Evolutionary conservation across 2,113 vertebrate genomes (phyloP).

Genomic region (Limanda limanda): DNA sequence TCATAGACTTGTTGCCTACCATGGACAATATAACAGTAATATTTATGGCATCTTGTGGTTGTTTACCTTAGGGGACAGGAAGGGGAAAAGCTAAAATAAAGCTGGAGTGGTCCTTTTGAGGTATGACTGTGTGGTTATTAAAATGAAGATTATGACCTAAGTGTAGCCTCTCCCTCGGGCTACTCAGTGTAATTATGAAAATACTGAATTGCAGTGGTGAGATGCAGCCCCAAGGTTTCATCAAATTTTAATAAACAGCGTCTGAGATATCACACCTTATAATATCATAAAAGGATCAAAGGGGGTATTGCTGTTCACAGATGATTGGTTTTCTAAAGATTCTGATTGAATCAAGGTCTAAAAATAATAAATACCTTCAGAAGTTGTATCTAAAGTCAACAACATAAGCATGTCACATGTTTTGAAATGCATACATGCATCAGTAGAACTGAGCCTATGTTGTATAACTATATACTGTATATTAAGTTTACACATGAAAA

Average conservation of each 20-base stretch:
- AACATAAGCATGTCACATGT: background rate
- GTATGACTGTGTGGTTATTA: constrained; percentile 40
- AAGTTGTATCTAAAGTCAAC: background rate
- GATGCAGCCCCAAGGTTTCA: constrained; percentile 49
- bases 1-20: too few species aligned
- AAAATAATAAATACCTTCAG: constrained; percentile 10
- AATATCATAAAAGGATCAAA: constrained; percentile 56
- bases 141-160: constrained; percentile 47
- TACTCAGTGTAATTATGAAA: constrained; percentile 59
- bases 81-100: background rate
- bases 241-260: constrained; percentile 58
- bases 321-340: constrained; percentile 44
- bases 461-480: background rate
- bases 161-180: constrained; percentile 45
- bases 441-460: constrained; percentile 5
- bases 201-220: constrained; percentile 37
- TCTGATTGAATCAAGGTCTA: constrained; percentile 42
- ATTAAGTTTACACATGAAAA: constrained; percentile 12
- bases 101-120: constrained; percentile 5
- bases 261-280: constrained; percentile 49
- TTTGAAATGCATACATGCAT: background rate
- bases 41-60: background rate
- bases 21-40: background rate
- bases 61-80: background rate
- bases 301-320: constrained; percentile 19